Evolutionary conservation across 2,888 invertebrate species (phyloP), one percentile per base, ranked within the genome.

Genomic region (Frankliniella intonsa): DNA sequence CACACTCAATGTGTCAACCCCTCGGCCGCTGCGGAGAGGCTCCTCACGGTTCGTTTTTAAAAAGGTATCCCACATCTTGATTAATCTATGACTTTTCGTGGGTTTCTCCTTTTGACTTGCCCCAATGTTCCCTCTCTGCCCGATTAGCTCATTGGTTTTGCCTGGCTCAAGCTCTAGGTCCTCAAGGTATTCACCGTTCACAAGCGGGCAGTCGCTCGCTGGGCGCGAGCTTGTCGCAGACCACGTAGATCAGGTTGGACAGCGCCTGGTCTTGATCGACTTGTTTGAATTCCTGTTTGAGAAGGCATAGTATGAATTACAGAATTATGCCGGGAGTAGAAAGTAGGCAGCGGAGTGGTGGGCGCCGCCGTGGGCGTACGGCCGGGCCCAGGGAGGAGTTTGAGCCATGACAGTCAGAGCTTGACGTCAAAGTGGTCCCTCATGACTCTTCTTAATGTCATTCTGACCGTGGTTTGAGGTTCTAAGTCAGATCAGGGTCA

Each of bases 251-350:
- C 8, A 83, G 83, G 65, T 83, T 81, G 22, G 38, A 25, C 25
- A 83, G 80, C 0, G 81, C 81, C n/a, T 81, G 62, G 50, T 80
- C 22, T 76, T 83, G 83, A 65, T 83, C 83, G 2, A 50, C 50
- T 17, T 65, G n/a, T 17, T 62, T 55, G 81, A 69, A 83, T 27
- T 80, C 50, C 83, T 83, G 80, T 38, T 22, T 22, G n/a, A 81
- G 22, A 69, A 9, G 69, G 69, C 55, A 8, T 12, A 12, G 55
- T 14, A 17, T 55, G 55, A 55, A 55, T 38, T 38, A 38, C 38
- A 38, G 38, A 38, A 38, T 38, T 5, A 38, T 38, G 38, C 38
- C 38, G 38, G 38, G 38, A 38, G 38, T 38, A 38, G 38, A 38
- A 38, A 38, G 38, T 38, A 5, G 38, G 38, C 38, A 1, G 55